phyloP scores from a whole-genome alignment of 2,113 vertebrate genomes.

The Chionomys nivalis region DNA sequence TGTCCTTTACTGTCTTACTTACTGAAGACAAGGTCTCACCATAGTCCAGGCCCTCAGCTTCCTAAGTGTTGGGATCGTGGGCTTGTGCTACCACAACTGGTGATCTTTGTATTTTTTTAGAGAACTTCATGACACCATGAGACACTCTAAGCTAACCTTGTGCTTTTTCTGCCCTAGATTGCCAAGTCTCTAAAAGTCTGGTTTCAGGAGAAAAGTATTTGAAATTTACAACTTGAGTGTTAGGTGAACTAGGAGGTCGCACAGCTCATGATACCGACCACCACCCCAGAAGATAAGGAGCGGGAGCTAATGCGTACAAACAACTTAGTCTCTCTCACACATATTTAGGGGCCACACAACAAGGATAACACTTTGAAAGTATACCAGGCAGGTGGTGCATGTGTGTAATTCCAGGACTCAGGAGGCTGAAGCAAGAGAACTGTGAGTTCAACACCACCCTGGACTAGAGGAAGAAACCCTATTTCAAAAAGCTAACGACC shows the following conservation, averaged over 20 bases:
- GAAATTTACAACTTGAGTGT: background rate
- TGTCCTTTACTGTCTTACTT: background rate
- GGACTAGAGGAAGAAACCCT: background rate
- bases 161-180: background rate
- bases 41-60: background rate
- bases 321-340: background rate
- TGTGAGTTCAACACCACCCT: background rate
- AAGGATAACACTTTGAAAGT: background rate
- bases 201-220: background rate
- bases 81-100: background rate
- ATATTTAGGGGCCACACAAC: background rate
- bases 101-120: background rate
- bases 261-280: background rate
- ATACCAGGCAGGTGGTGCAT: background rate
- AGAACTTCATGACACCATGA: background rate
- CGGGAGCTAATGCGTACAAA: background rate
- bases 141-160: background rate
- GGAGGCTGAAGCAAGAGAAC: background rate
- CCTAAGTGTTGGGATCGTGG: background rate
- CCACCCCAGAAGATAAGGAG: background rate
- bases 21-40: background rate
- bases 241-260: background rate
- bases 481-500: background rate
- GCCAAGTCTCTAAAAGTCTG: background rate
- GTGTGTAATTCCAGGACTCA: background rate